phyloP scores from a whole-genome alignment of 2,113 vertebrate species.

The Azemiops feae region DNA sequence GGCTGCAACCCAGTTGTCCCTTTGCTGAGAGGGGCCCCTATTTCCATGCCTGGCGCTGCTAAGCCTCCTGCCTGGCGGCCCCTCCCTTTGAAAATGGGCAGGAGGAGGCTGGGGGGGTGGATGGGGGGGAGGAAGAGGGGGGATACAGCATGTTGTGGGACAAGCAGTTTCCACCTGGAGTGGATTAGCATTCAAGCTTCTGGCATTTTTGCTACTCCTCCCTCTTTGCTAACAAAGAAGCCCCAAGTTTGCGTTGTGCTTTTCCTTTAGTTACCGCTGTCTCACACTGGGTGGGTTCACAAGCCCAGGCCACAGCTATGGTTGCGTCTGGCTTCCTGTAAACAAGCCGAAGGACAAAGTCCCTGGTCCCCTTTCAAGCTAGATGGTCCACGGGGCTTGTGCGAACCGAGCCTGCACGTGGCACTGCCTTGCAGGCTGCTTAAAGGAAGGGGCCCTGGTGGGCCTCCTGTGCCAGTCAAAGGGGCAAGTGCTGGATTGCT shows the following conservation, averaged over 20 bases:
- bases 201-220: neutral
- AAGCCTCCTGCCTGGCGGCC: neutral
- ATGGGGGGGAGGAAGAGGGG: neutral
- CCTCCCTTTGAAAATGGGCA: neutral
- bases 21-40: neutral
- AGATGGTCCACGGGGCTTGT: too few species aligned
- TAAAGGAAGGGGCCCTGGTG: neutral
- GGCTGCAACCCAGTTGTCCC: neutral
- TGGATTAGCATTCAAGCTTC: neutral
- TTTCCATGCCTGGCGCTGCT: too few species aligned
- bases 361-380: neutral
- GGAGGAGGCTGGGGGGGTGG: neutral
- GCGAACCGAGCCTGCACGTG: too few species aligned
- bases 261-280: neutral
- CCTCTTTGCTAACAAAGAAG: neutral
- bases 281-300: neutral
- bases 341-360: neutral
- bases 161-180: too few species aligned
- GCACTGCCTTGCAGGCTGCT: neutral
- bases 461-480: too few species aligned
- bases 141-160: neutral
- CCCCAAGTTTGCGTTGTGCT: neutral
- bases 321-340: neutral
- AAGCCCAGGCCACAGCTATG: neutral
- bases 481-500: neutral